Conservation (phyloP, 2,797 vertebrate genomes). For the Odontamblyopus rebecca region DNA sequence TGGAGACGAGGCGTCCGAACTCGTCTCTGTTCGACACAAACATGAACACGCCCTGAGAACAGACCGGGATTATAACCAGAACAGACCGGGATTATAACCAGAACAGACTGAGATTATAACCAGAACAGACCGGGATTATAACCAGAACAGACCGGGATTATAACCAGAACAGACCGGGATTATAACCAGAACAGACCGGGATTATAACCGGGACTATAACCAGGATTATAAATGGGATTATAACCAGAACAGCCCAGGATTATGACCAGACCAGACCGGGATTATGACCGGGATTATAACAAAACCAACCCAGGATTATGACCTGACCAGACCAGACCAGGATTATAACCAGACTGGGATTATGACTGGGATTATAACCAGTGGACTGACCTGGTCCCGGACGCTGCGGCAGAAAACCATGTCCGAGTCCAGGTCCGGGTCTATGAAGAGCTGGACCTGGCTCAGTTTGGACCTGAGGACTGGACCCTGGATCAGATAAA, state of each 20-base stretch:
- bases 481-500: constrained; percentile 82
- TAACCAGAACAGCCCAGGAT: background rate
- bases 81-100: background rate
- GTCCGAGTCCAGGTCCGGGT: constrained; percentile 78
- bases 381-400: constrained; percentile 78
- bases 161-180: too few relatives aligned
- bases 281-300: too few relatives aligned
- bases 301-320: too few relatives aligned
- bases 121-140: background rate
- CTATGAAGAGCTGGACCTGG: constrained; percentile 72
- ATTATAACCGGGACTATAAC: background rate
- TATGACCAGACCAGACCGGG: background rate
- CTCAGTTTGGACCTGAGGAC: constrained; percentile 75
- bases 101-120: background rate
- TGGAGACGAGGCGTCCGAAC: constrained; percentile 83
- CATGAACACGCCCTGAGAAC: constrained; percentile 83
- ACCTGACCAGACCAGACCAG: background rate
- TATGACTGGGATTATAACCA: too few relatives aligned
- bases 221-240: background rate
- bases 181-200: background rate
- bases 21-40: constrained; percentile 86
- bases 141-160: background rate
- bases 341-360: background rate
- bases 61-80: background rate
- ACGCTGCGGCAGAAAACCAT: constrained; percentile 87